Conservation (phyloP, 2,113 vertebrate species). For the Sorex fumeus region DNA sequence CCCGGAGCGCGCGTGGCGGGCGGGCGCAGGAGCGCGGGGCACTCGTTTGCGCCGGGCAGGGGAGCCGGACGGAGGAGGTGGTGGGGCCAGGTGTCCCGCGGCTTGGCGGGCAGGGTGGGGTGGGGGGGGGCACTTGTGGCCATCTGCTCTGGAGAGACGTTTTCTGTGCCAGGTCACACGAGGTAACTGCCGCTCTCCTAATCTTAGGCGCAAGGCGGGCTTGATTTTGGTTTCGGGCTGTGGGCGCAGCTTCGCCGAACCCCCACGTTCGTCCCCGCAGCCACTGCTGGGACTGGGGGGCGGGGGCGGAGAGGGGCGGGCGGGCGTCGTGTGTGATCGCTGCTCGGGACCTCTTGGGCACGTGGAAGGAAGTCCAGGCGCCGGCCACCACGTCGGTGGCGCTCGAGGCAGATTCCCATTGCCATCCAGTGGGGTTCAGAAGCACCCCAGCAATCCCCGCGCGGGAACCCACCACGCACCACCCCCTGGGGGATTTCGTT, state of each 20-base stretch:
- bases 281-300: too few species aligned
- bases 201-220: not conserved
- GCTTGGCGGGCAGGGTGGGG: not conserved
- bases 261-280: not conserved
- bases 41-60: not conserved
- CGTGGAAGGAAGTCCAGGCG: not conserved
- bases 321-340: rapidly evolving
- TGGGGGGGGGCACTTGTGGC: not conserved
- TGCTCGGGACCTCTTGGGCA: not conserved
- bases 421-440: not conserved
- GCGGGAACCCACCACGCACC: not conserved
- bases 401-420: not conserved
- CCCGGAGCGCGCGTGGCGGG: rapidly evolving
- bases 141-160: not conserved
- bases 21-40: rapidly evolving
- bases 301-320: too few species aligned
- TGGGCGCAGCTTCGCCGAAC: not conserved
- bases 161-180: rapidly evolving
- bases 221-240: not conserved
- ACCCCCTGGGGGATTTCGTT: not conserved
- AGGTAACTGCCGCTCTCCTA: not conserved
- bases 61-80: not conserved
- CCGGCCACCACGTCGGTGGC: not conserved
- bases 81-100: not conserved
- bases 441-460: not conserved